Evolutionary conservation across 2,113 vertebrate genomes (phyloP), one percentile per base, ranked within the genome.

Genomic region (Rafetus swinhoei): DNA sequence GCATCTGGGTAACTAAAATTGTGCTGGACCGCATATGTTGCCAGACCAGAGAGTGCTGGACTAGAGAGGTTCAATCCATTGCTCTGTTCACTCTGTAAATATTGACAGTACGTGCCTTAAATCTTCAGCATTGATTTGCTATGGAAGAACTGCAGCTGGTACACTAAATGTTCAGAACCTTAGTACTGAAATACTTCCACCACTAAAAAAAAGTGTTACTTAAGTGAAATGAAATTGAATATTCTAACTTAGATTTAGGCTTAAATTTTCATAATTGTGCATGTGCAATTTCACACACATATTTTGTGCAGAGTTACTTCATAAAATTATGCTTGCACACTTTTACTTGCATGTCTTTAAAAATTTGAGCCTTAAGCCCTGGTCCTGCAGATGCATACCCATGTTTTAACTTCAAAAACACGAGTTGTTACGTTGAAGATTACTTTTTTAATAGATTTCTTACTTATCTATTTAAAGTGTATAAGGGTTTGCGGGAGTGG

Each of bases 241-340:
- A 62, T 72, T 86, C 12, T 3, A 56, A 5, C 52, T 79, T 56
- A 65, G 84, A 52, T 18, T 74, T 72, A 5, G 32, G 62, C 16
- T 32, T n/a, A 69, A n/a, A 69, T 13, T 95, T 76, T 91, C 59
- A 24, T 5, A 76, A 59, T 84, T 84, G 84, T 95, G 86, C 80
- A 77, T 91, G 60, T 95, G 29, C 29, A 69, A n/a, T n/a, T 95
- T 88, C 77, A 35, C 86, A 84, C 54, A 56, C 84, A 54, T 45
- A 54, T 52, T 93, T 22, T 81, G 4, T 82, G 53, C n/a, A 77
- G 82, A 85, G n/a, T 50, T 69, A 19, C 81, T 81, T 60, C 13
- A 19, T 79, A 45, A 35, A 80, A 62, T 0, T 16, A 89, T 69
- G 62, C 32, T 69, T n/a, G 4, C 15, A 4, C 4, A 9, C 77